Conservation (phyloP, 2,797 vertebrate genomes). For the Helarctos malayanus region DNA sequence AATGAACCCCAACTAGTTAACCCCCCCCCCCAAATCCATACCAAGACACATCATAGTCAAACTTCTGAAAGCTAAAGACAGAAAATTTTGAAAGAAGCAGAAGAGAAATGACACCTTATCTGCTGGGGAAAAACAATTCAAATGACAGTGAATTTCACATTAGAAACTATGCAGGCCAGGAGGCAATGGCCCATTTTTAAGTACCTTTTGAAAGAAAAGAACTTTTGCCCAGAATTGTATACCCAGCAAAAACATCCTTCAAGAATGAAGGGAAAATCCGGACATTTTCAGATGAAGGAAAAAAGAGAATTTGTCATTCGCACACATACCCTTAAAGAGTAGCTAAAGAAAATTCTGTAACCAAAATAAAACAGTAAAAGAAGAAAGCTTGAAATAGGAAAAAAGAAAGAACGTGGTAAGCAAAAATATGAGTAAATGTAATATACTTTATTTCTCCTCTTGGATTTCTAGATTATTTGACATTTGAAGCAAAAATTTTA, state of each 20-base stretch:
- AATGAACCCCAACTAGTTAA: conserved; percentile 29
- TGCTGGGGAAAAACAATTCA: not conserved
- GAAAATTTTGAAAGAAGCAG: not conserved
- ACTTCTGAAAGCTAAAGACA: not conserved
- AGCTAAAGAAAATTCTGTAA: not conserved
- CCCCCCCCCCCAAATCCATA: not conserved
- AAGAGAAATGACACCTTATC: not conserved
- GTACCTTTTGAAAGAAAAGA: not conserved
- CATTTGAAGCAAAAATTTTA: not conserved
- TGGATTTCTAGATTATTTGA: not conserved
- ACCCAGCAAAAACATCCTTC: not conserved
- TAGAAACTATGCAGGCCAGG: not conserved
- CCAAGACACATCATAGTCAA: not conserved
- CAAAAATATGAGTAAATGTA: not conserved
- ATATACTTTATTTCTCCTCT: not conserved
- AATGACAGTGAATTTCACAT: not conserved
- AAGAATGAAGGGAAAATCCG: not conserved
- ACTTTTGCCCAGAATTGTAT: not conserved
- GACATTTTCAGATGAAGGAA: conserved; percentile 3
- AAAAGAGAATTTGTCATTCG: not conserved
- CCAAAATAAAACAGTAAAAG: conserved; percentile 24
- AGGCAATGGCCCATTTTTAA: not conserved
- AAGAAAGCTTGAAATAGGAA: conserved; percentile 3
- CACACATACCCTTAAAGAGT: not conserved
- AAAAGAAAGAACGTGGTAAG: not conserved